Percentiles rank a stretch among this genome's conserved stretches.
Evolutionary conservation across 1,140 invertebrate species (phyloP).

Genomic region (Phocides pigmalion): DNA sequence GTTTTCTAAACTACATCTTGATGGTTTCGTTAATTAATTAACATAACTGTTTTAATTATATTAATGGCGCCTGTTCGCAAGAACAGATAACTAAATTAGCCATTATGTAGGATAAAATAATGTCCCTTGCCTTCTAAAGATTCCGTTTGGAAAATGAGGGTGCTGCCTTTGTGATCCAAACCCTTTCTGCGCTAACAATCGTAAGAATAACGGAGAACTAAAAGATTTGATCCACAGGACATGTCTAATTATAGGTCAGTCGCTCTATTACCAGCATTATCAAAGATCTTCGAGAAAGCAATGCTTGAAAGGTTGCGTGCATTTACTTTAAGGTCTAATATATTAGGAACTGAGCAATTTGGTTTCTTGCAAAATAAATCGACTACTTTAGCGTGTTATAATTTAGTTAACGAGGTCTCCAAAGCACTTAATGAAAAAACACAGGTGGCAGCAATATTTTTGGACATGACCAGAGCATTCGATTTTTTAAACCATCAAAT

Average conservation of each 20-base stretch:
- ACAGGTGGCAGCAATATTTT: constrained; percentile 37
- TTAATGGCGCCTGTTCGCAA: constrained; percentile 4
- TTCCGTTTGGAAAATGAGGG: no score
- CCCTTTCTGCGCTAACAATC: no score
- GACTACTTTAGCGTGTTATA: constrained; percentile 5
- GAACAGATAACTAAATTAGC: no score
- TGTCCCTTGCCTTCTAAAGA: no score
- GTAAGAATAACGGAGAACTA: no score
- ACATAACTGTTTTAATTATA: constrained; percentile 4
- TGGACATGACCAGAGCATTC: constrained; percentile 39
- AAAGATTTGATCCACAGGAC: background rate
- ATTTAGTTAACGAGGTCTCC: constrained; percentile 4
- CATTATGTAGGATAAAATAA: no score
- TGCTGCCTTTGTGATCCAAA: no score
- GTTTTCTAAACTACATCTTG: constrained; percentile 14
- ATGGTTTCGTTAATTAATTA: constrained; percentile 23
- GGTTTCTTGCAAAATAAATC: background rate
- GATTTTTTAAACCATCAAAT: constrained; percentile 30
- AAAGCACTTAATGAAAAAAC: constrained; percentile 33
- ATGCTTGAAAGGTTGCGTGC: background rate
- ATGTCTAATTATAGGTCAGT: background rate
- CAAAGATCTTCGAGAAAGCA: constrained; percentile 1
- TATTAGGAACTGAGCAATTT: constrained; percentile 1
- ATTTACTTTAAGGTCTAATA: background rate
- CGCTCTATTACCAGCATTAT: background rate